Percentiles rank a stretch among this genome's conserved stretches.
Evolutionary conservation across 2,888 invertebrate genomes (phyloP).

Genomic region (Gasteruption jaculator): DNA sequence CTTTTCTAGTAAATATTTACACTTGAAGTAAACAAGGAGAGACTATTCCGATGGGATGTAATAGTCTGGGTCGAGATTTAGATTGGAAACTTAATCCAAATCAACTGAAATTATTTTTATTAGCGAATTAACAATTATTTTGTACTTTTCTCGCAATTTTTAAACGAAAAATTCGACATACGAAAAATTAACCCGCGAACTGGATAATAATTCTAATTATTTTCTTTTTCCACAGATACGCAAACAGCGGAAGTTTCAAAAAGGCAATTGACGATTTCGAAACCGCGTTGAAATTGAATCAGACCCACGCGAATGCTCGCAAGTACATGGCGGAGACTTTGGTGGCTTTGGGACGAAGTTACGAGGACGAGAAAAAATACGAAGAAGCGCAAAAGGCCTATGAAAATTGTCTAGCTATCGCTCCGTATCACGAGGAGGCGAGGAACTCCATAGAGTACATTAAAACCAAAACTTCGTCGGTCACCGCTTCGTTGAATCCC

Average conservation of each 20-base stretch:
- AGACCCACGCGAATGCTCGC: conserved; percentile 86
- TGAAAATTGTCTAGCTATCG: conserved; percentile 76
- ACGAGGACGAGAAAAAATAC: conserved; percentile 81
- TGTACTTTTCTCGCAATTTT: no score
- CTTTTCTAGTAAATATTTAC: no score
- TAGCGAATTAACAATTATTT: no score
- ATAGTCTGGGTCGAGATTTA: no score
- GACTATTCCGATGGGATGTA: no score
- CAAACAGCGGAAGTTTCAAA: conserved; percentile 89
- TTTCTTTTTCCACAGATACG: conserved; percentile 56
- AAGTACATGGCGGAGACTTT: conserved; percentile 93
- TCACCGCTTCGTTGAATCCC: conserved; percentile 37
- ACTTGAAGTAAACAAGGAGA: no score
- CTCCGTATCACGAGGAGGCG: conserved; percentile 84
- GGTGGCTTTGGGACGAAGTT: conserved; percentile 82
- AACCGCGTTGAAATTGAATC: conserved; percentile 81
- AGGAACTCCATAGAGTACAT: conserved; percentile 78
- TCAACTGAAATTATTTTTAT: no score
- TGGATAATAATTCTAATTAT: conserved; percentile 10
- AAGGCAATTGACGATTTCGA: conserved; percentile 95
- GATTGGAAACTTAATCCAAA: no score
- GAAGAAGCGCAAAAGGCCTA: conserved; percentile 83
- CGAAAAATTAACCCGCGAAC: background rate
- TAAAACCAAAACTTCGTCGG: conserved; percentile 62
- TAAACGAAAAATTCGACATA: background rate